Evolutionary conservation across 2,797 vertebrate genomes (phyloP).

Genomic region (Percopsis omiscomaycus): DNA sequence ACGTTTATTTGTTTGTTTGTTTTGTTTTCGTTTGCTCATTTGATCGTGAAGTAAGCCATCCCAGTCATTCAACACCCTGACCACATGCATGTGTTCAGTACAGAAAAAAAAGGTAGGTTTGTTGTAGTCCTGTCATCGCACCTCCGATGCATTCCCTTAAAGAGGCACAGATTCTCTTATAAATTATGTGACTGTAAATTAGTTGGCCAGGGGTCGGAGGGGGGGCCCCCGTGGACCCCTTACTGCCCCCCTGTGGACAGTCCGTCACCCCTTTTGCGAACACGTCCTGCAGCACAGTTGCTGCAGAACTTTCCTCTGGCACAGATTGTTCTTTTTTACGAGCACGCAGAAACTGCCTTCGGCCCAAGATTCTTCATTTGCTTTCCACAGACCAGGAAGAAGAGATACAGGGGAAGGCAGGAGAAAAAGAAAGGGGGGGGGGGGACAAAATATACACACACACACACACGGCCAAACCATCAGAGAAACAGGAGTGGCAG

Average conservation of each 20-base stretch:
- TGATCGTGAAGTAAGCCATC: conserved; percentile 68
- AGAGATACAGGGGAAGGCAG: conserved; percentile 50
- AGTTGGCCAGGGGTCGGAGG: conserved; percentile 71
- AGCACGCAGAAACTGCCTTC: conserved; percentile 99
- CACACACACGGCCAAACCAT: conserved; percentile 34
- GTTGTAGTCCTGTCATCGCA: conserved; percentile 97
- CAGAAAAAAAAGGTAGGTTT: conserved; percentile 95
- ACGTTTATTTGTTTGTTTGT: conserved; percentile 80
- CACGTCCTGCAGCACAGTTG: conserved; percentile 99
- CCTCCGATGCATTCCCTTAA: conserved; percentile 92
- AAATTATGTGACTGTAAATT: conserved; percentile 88
- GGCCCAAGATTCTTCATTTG: conserved; percentile 99
- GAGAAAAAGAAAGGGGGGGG: conserved; percentile 1
- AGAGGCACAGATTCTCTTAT: conserved; percentile 83
- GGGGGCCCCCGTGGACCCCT: conserved; percentile 54
- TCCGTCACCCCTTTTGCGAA: conserved; percentile 94
- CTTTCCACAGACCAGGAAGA: conserved; percentile 90
- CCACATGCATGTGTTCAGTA: conserved; percentile 82
- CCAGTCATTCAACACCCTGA: conserved; percentile 73
- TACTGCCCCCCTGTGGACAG: conserved; percentile 58
- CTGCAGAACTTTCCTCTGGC: conserved; percentile 98
- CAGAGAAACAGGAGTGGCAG: conserved; percentile 40
- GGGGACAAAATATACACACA: neutral
- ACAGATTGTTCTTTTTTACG: conserved; percentile 99
- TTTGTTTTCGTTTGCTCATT: conserved; percentile 70